phyloP scores from a whole-genome alignment of 2,888 invertebrate species.

The Lycophotia porphyrea region DNA sequence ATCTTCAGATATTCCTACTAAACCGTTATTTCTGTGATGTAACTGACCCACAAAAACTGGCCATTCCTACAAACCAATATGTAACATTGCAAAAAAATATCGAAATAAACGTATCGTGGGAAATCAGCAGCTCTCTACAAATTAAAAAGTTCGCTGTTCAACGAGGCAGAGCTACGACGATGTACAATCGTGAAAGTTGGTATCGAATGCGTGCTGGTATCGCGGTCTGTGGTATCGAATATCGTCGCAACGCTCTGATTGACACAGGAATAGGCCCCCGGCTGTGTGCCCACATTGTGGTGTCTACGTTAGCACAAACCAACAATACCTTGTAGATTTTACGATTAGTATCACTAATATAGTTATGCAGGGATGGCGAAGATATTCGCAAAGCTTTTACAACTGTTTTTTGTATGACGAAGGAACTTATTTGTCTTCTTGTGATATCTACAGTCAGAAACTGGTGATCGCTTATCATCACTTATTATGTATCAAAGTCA shows the following conservation, averaged over 20 bases:
- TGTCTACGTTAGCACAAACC: constrained; percentile 40
- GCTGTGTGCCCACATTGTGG: constrained; percentile 42
- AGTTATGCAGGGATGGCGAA: constrained; percentile 22
- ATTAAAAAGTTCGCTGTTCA: constrained; percentile 57
- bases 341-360: constrained; percentile 47
- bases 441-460: background rate
- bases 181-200: constrained; percentile 70
- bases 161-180: constrained; percentile 49
- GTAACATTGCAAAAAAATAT: constrained; percentile 39
- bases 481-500: background rate
- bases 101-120: constrained; percentile 56
- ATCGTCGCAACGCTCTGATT: constrained; percentile 72
- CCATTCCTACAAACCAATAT: constrained; percentile 27
- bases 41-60: constrained; percentile 3
- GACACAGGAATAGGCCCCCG: constrained; percentile 65
- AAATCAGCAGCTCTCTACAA: constrained; percentile 40
- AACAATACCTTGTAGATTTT: constrained; percentile 49
- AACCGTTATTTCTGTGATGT: constrained; percentile 2
- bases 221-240: constrained; percentile 68
- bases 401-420: background rate
- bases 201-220: constrained; percentile 64
- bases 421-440: background rate
- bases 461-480: background rate
- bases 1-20: background rate
- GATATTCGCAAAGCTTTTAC: background rate